Conservation (phyloP, 2,797 vertebrate species). For the Rhodeus uyekii region DNA sequence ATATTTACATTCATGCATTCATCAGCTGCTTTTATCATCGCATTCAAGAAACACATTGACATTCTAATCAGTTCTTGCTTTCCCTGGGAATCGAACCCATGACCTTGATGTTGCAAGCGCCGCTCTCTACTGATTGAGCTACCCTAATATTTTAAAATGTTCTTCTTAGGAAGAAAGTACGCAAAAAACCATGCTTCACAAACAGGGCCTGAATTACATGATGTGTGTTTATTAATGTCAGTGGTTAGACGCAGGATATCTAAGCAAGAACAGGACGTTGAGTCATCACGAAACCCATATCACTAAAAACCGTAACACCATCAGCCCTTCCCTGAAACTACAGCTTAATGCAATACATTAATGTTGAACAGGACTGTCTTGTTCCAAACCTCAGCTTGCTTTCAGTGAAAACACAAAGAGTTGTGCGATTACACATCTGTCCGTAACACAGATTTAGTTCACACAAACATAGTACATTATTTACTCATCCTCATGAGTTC, state of each 20-base stretch:
- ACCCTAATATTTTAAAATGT: no score
- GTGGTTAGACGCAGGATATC: neutral
- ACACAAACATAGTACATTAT: neutral
- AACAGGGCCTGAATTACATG: no score
- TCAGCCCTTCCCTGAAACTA: slow-evolving; percentile 54
- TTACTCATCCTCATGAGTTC: neutral
- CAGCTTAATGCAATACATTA: neutral
- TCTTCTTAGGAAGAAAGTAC: no score
- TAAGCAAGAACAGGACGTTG: slow-evolving; percentile 50
- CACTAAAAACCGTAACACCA: slow-evolving; percentile 42
- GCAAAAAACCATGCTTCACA: no score
- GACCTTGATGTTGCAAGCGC: no score
- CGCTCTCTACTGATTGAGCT: no score
- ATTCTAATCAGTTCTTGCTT: no score
- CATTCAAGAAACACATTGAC: no score
- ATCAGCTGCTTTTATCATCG: no score
- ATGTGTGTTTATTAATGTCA: slow-evolving; percentile 13
- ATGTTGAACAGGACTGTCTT: slow-evolving; percentile 27
- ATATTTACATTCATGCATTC: no score
- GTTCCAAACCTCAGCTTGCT: neutral
- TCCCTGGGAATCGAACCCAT: no score
- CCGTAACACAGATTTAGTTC: neutral
- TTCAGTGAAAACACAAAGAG: neutral
- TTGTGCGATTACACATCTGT: neutral
- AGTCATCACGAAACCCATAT: slow-evolving; percentile 54